Conservation (phyloP, 2,113 vertebrate species). For the Lophius piscatorius region DNA sequence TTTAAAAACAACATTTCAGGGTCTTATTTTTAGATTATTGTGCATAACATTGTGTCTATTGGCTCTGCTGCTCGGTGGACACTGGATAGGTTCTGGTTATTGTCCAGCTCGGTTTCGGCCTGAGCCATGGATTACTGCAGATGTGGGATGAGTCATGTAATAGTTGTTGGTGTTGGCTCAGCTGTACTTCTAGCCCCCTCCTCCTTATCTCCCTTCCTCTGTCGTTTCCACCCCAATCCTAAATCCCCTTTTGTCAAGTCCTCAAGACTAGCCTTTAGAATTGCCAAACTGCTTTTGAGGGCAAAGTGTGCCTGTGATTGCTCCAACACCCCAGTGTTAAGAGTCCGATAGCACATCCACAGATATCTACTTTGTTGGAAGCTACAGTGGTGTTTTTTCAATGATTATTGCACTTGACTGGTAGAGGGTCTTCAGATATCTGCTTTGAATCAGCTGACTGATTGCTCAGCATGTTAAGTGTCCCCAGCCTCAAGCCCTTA, state of each 20-base stretch:
- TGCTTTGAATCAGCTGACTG: conserved; percentile 47
- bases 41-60: too few species aligned
- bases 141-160: conserved; percentile 77
- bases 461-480: conserved; percentile 37
- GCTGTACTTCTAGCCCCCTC: conserved; percentile 31
- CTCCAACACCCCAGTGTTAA: conserved; percentile 37
- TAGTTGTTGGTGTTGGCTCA: conserved; percentile 73
- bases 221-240: not conserved
- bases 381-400: conserved; percentile 37
- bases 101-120: conserved; percentile 39
- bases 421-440: conserved; percentile 37
- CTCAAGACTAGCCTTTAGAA: not conserved
- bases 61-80: conserved; percentile 13
- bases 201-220: not conserved
- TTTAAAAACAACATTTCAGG: not conserved
- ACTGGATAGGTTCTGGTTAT: conserved; percentile 29
- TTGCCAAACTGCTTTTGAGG: conserved; percentile 4
- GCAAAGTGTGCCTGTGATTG: conserved; percentile 45
- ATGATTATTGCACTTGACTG: conserved; percentile 22
- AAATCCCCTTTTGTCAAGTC: conserved; percentile 22
- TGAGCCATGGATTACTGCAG: conserved; percentile 42
- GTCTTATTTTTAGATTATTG: too few species aligned
- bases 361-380: conserved; percentile 47
- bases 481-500: not conserved
- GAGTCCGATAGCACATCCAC: conserved; percentile 43